Conservation (phyloP, 2,888 invertebrate genomes). For the Apamea sordens region DNA sequence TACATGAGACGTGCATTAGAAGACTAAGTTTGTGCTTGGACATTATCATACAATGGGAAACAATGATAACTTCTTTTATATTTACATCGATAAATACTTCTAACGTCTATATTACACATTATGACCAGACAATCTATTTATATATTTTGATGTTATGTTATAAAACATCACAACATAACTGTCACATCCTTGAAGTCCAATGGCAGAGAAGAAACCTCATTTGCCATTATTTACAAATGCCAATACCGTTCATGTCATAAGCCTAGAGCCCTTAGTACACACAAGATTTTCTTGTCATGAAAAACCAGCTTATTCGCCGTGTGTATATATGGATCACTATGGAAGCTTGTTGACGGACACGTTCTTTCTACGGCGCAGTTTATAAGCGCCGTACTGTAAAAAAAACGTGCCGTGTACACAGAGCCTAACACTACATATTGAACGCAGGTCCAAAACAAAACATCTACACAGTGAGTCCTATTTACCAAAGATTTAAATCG, state of each 20-base stretch:
- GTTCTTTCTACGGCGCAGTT: background rate
- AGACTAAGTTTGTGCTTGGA: slow-evolving; percentile 55
- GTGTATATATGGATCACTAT: background rate
- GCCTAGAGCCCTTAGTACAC: background rate
- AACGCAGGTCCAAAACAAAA: background rate
- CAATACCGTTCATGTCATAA: background rate
- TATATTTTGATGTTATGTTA: slow-evolving; percentile 15
- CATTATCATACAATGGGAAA: slow-evolving; percentile 40
- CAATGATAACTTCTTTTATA: slow-evolving; percentile 14
- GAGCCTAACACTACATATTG: background rate
- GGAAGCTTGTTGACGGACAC: background rate
- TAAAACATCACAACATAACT: slow-evolving; percentile 14
- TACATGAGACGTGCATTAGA: slow-evolving; percentile 46
- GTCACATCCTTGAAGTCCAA: slow-evolving; percentile 3
- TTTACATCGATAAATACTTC: slow-evolving; percentile 43
- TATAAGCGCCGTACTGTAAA: background rate
- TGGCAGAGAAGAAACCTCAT: background rate
- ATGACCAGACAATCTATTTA: slow-evolving; percentile 25
- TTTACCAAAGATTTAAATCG: background rate
- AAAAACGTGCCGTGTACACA: background rate
- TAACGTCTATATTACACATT: slow-evolving; percentile 15
- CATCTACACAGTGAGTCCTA: background rate
- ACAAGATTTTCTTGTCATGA: background rate
- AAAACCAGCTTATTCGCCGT: background rate
- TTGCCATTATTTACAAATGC: slow-evolving; percentile 9